These are phyloP conservation scores for Orthonevra nobilis DNA, from an alignment of 2,888 invertebrate species.

Conservation along the genomic window DNA sequence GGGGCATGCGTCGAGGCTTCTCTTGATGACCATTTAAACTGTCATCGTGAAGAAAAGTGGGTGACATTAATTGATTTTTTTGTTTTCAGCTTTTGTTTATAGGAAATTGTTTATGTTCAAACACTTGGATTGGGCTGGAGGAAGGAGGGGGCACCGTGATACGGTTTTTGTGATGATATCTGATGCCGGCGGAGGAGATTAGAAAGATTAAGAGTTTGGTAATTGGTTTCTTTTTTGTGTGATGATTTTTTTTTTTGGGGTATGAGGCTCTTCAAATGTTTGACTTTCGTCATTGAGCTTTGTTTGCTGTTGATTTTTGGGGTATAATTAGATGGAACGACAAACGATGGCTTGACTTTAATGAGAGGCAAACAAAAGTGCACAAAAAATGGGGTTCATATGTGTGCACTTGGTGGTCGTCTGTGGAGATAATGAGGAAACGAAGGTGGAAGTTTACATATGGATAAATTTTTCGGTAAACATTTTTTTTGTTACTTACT, in stretches of 20 bases:
- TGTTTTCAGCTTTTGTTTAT: too few species aligned
- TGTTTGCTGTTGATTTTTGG: constrained; percentile 20
- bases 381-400: too few species aligned
- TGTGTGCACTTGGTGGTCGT: too few species aligned
- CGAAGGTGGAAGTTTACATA: too few species aligned
- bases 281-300: constrained; percentile 16
- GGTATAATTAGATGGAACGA: background rate
- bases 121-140: too few species aligned
- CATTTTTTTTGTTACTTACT: too few species aligned
- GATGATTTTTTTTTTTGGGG: background rate
- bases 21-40: constrained; percentile 14
- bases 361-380: too few species aligned
- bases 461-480: too few species aligned
- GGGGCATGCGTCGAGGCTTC: background rate
- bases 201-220: constrained; percentile 25
- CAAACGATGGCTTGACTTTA: too few species aligned
- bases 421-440: too few species aligned
- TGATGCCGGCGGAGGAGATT: constrained; percentile 7
- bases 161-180: constrained; percentile 6
- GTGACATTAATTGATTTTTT: constrained; percentile 45
- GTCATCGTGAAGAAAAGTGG: constrained; percentile 39
- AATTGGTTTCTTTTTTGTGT: constrained; percentile 26
- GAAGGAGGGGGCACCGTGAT: background rate
- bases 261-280: constrained; percentile 1
- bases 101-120: constrained; percentile 35